These are phyloP conservation scores for Eudemis profundana DNA, from an alignment of 2,888 invertebrate genomes.

Conservation along the genomic window DNA sequence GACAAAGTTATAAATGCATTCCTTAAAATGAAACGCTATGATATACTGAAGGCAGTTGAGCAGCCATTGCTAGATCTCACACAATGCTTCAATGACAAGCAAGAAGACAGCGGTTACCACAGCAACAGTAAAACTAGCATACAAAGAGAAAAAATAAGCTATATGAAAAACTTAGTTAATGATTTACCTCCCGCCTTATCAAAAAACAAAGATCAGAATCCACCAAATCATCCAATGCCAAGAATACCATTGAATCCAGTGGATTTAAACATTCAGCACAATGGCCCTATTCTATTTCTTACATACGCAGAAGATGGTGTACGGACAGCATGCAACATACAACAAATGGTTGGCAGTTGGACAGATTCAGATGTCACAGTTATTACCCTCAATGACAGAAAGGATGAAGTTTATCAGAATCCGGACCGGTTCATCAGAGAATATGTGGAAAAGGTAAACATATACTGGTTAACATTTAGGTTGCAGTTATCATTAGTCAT, in stretches of 20 bases:
- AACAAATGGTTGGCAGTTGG: conserved; percentile 78
- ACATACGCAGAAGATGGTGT: conserved; percentile 84
- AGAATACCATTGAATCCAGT: conserved; percentile 53
- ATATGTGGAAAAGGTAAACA: conserved; percentile 83
- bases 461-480: conserved; percentile 12
- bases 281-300: conserved; percentile 75
- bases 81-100: conserved; percentile 63
- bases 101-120: conserved; percentile 78
- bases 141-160: conserved; percentile 70
- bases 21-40: conserved; percentile 78
- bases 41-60: conserved; percentile 80
- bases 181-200: conserved; percentile 76
- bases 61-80: conserved; percentile 70
- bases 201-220: conserved; percentile 66
- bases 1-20: conserved; percentile 82
- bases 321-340: conserved; percentile 75
- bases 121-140: conserved; percentile 67
- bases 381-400: conserved; percentile 78
- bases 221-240: conserved; percentile 58
- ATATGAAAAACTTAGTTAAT: conserved; percentile 66
- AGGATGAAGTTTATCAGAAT: conserved; percentile 79
- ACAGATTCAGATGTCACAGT: conserved; percentile 69
- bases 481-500: conserved; percentile 5
- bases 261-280: conserved; percentile 59
- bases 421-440: conserved; percentile 84